Conservation (phyloP, 2,888 invertebrate genomes). For the Himalopsyche kuldschensis region DNA sequence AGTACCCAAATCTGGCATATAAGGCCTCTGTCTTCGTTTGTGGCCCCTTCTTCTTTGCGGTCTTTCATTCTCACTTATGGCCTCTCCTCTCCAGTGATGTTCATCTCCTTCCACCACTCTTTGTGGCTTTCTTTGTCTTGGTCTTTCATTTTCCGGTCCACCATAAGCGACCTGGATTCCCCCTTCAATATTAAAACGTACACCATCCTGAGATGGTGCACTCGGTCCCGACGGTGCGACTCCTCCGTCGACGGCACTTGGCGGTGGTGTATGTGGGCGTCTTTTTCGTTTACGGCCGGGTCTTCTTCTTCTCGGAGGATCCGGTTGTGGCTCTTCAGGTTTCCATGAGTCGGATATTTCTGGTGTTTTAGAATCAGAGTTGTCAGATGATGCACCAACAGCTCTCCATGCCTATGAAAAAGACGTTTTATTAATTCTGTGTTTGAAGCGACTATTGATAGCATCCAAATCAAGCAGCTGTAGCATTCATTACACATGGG, state of each 20-base stretch:
- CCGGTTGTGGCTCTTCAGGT: slow-evolving; percentile 46
- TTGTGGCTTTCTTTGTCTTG: slow-evolving; percentile 45
- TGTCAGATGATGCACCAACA: slow-evolving; percentile 46
- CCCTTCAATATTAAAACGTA: slow-evolving; percentile 17
- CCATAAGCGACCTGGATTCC: slow-evolving; percentile 34
- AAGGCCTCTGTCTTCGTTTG: slow-evolving; percentile 47
- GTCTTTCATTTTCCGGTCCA: slow-evolving; percentile 42
- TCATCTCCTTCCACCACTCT: slow-evolving; percentile 46
- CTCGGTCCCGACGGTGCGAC: slow-evolving; percentile 15
- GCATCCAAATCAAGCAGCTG: no score
- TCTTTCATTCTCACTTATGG: slow-evolving; percentile 46
- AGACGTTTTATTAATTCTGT: background rate
- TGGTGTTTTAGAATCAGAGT: slow-evolving; percentile 21
- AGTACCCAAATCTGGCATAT: slow-evolving; percentile 43
- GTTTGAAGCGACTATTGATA: no score
- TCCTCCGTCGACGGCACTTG: slow-evolving; percentile 42
- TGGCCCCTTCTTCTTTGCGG: slow-evolving; percentile 49
- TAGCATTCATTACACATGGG: no score
- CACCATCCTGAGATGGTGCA: slow-evolving; percentile 12
- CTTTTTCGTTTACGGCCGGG: slow-evolving; percentile 63
- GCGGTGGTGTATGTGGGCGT: slow-evolving; percentile 53
- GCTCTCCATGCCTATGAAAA: slow-evolving; percentile 59
- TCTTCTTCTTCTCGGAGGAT: slow-evolving; percentile 52
- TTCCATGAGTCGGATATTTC: slow-evolving; percentile 41
- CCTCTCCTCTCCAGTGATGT: slow-evolving; percentile 50